These are phyloP conservation scores for Lucilia cuprina DNA, from an alignment of 1,140 invertebrate species.

Conservation along the genomic window DNA sequence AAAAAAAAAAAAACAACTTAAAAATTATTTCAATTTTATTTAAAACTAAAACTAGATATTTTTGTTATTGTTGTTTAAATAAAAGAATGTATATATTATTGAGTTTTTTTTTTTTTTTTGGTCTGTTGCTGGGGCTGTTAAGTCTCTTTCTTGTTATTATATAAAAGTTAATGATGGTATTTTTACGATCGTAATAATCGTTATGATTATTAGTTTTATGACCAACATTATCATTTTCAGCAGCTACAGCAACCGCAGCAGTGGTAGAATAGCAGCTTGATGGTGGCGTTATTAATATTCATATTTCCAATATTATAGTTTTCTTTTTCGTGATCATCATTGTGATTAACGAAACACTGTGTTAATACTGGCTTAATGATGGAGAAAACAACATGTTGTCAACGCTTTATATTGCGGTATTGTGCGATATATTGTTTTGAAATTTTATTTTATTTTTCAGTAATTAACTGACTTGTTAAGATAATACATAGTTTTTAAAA, in stretches of 20 bases:
- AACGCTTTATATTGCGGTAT: not conserved
- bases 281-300: not conserved
- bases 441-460: too few species aligned
- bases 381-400: not conserved
- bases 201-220: constrained; percentile 5
- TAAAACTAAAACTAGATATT: not conserved
- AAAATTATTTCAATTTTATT: not conserved
- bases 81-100: too few species aligned
- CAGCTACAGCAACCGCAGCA: too few species aligned
- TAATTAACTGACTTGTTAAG: too few species aligned
- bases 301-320: not conserved
- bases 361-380: not conserved
- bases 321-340: not conserved
- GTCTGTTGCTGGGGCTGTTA: not conserved
- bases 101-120: too few species aligned
- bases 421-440: too few species aligned
- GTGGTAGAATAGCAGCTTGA: not conserved
- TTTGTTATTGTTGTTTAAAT: not conserved
- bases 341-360: not conserved
- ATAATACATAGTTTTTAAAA: too few species aligned
- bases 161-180: not conserved
- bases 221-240: not conserved
- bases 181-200: constrained; percentile 7
- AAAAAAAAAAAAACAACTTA: too few species aligned
- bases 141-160: not conserved